phyloP scores from a whole-genome alignment of 2,113 vertebrate genomes.

The Cyanoramphus novaezelandiae region DNA sequence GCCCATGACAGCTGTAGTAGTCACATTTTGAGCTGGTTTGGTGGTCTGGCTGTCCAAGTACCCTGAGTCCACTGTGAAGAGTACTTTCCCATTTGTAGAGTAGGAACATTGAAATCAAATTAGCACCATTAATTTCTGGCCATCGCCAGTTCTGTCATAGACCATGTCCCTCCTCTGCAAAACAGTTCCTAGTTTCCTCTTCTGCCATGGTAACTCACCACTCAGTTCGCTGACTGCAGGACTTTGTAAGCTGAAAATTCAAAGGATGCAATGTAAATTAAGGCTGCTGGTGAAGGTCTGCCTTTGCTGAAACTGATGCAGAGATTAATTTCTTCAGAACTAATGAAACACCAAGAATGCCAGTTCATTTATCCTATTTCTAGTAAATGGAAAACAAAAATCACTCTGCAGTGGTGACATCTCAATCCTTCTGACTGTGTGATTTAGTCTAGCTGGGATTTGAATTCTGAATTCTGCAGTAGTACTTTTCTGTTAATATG shows the following conservation, averaged over 20 bases:
- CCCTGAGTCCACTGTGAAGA: not conserved
- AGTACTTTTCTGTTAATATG: constrained; percentile 81
- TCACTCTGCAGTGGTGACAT: constrained; percentile 68
- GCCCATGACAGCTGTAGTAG: not conserved
- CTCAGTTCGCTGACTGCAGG: not conserved
- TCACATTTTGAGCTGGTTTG: not conserved
- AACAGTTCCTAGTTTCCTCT: not conserved
- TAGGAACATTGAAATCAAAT: not conserved
- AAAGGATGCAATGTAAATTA: not conserved
- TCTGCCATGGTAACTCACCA: not conserved
- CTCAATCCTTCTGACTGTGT: constrained; percentile 76
- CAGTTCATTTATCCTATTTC: constrained; percentile 48
- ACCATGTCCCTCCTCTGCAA: not conserved
- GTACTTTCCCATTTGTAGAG: not conserved
- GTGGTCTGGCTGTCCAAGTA: not conserved
- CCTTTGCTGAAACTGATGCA: not conserved
- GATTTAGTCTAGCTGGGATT: constrained; percentile 77
- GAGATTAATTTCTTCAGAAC: constrained; percentile 19
- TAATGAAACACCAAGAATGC: not conserved
- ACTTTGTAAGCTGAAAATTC: not conserved
- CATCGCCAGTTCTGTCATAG: not conserved
- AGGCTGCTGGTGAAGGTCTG: not conserved
- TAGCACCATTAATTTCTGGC: not conserved
- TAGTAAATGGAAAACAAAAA: constrained; percentile 54
- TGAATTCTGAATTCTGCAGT: constrained; percentile 79